Conservation (phyloP, 2,797 vertebrate species). For the Thamnophis elegans region DNA sequence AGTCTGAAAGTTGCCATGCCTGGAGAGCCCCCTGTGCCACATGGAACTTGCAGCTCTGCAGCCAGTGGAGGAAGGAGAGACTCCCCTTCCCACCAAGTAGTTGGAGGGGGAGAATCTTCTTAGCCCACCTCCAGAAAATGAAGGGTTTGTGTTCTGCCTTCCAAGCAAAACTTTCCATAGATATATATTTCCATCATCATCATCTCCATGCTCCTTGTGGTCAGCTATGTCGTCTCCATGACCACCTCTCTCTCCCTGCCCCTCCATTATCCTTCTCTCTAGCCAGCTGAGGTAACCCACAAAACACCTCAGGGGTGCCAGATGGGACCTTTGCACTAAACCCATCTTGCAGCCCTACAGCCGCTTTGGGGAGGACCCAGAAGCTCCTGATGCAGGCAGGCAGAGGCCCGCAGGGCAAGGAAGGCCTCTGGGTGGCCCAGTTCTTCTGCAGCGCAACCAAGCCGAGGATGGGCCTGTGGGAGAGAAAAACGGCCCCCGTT, state of each 20-base stretch:
- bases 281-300: background rate
- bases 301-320: background rate
- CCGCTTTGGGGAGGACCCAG: background rate
- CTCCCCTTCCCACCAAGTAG: background rate
- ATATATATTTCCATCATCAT: background rate
- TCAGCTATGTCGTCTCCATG: no score
- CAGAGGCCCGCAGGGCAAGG: background rate
- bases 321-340: background rate
- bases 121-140: background rate
- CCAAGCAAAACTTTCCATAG: background rate
- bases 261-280: background rate
- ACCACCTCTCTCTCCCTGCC: background rate
- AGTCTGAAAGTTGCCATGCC: background rate
- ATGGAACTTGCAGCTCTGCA: background rate
- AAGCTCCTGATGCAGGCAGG: background rate
- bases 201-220: background rate
- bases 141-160: background rate
- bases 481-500: background rate
- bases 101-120: background rate
- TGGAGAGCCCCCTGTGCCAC: background rate
- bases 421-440: background rate
- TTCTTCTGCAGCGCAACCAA: background rate
- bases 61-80: background rate
- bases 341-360: background rate
- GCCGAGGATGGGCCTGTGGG: background rate